These are phyloP conservation scores for Trachymyrmex cornetzi DNA, from an alignment of 1,140 invertebrate genomes.

Conservation along the genomic window DNA sequence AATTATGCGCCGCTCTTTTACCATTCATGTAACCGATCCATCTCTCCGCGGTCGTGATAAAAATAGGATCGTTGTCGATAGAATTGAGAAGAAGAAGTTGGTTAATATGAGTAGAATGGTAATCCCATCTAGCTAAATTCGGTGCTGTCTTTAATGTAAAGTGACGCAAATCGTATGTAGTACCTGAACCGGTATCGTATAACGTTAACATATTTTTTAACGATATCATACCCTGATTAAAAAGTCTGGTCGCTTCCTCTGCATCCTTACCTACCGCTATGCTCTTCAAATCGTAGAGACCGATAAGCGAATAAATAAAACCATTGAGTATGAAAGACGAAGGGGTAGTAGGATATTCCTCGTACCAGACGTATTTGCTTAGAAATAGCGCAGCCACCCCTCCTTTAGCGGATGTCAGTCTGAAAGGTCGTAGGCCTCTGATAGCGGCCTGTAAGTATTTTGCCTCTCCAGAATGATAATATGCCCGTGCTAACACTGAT, in stretches of 20 bases:
- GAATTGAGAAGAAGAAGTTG: constrained; percentile 96
- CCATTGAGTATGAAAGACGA: constrained; percentile 99
- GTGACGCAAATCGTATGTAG: constrained; percentile 98
- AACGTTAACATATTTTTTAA: constrained; percentile 96
- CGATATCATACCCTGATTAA: constrained; percentile 94
- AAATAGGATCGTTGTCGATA: constrained; percentile 94
- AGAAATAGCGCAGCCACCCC: constrained; percentile 95
- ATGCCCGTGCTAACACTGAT: constrained; percentile 96
- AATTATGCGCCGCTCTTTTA: constrained; percentile 97
- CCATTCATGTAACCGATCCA: constrained; percentile 99
- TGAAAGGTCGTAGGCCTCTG: constrained; percentile 93
- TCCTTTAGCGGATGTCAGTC: constrained; percentile 89
- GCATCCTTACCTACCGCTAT: constrained; percentile 88
- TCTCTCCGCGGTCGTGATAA: constrained; percentile 94
- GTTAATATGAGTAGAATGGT: constrained; percentile 99
- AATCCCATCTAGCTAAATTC: constrained; percentile 98
- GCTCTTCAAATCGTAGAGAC: constrained; percentile 96
- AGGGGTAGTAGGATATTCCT: constrained; percentile 99
- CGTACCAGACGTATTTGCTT: constrained; percentile 95
- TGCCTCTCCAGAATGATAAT: constrained; percentile 92
- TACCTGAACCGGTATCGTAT: constrained; percentile 98
- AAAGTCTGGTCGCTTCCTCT: constrained; percentile 91
- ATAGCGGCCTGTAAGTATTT: constrained; percentile 94
- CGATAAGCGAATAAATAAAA: constrained; percentile 99
- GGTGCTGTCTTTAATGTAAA: constrained; percentile 95